Evolutionary conservation across 2,888 invertebrate genomes (phyloP).

Genomic region (Spilosoma lubricipeda): DNA sequence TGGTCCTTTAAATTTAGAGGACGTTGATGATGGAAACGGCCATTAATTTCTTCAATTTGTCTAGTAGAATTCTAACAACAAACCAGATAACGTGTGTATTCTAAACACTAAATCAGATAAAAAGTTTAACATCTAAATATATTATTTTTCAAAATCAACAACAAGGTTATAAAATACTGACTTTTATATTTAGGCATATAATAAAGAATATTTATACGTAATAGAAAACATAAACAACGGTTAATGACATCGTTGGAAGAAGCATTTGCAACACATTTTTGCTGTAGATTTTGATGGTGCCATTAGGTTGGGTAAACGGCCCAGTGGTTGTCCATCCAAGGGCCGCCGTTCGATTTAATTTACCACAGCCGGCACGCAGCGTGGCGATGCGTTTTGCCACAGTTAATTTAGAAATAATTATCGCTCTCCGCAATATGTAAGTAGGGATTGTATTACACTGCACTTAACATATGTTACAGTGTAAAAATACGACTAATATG

Average conservation of each 20-base stretch:
- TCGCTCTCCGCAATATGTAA: constrained; percentile 64
- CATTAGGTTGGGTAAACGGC: constrained; percentile 75
- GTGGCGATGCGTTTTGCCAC: constrained; percentile 61
- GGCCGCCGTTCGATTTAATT: constrained; percentile 80
- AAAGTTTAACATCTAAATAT: neutral
- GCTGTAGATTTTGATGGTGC: constrained; percentile 77
- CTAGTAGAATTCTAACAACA: no score
- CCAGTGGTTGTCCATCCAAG: constrained; percentile 72
- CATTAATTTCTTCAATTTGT: no score
- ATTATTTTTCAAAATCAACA: neutral
- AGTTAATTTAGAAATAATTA: constrained; percentile 84
- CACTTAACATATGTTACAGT: neutral
- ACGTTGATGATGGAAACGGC: no score
- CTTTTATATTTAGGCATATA: neutral
- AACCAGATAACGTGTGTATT: neutral
- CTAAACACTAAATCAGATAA: neutral
- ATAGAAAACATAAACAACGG: constrained; percentile 48
- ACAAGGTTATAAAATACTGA: neutral
- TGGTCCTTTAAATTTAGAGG: no score
- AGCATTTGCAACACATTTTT: constrained; percentile 81
- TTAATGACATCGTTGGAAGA: constrained; percentile 53
- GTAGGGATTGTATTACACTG: constrained; percentile 37
- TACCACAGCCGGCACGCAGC: constrained; percentile 77
- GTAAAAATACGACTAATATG: neutral
- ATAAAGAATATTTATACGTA: constrained; percentile 36